These are phyloP conservation scores for Halocaridina rubra DNA, from an alignment of 2,888 invertebrate species.

Conservation along the genomic window DNA sequence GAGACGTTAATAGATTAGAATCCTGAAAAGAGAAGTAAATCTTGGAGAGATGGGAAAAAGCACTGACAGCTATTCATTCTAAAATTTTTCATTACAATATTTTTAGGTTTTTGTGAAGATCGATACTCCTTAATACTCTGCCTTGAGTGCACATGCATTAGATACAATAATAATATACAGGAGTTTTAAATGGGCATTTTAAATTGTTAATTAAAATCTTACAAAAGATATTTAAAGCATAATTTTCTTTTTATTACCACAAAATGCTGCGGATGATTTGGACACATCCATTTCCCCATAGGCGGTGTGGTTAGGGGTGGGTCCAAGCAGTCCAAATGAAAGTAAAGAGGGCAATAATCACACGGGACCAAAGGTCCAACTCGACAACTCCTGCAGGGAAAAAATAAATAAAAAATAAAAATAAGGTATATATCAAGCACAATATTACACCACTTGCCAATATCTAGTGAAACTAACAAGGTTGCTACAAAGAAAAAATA, in stretches of 20 bases:
- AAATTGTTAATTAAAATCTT: background rate
- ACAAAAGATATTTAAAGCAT: background rate
- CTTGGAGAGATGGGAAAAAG: no score
- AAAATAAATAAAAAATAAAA: no score
- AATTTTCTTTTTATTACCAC: constrained; percentile 69
- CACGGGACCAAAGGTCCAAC: constrained; percentile 88
- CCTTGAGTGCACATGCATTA: background rate
- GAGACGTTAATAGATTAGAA: constrained; percentile 81
- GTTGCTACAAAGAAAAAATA: no score
- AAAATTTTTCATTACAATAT: no score
- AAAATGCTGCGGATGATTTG: constrained; percentile 92
- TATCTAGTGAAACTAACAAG: no score
- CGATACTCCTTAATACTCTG: no score
- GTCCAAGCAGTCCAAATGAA: constrained; percentile 93
- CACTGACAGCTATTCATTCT: no score
- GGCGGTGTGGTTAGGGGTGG: constrained; percentile 90
- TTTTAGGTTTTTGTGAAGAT: no score
- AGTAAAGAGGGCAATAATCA: constrained; percentile 91
- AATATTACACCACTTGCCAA: no score
- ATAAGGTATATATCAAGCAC: no score
- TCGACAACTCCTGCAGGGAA: constrained; percentile 78
- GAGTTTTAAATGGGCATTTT: background rate
- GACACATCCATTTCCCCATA: constrained; percentile 96
- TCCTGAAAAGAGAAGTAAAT: constrained; percentile 79
- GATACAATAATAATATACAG: background rate